These are phyloP conservation scores for Catocala fraxini DNA, from an alignment of 2,888 invertebrate species.

Conservation along the genomic window DNA sequence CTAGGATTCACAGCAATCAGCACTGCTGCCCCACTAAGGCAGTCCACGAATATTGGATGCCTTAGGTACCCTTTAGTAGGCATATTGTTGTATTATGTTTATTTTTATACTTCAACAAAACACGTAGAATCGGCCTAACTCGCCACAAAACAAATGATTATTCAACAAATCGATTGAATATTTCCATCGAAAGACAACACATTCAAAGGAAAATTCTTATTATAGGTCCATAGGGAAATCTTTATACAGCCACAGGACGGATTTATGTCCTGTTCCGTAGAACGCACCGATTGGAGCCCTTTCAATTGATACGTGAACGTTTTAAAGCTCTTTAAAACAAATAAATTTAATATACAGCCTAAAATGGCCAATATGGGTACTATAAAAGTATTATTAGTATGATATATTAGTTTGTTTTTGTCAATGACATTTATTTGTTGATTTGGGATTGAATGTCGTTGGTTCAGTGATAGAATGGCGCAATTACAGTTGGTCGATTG, in stretches of 20 bases:
- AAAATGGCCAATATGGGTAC: background rate
- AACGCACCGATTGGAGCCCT: conserved; percentile 30
- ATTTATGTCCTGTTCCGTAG: conserved; percentile 46
- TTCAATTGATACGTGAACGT: conserved; percentile 20
- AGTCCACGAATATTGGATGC: too few relatives aligned
- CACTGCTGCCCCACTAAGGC: too few relatives aligned
- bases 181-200: conserved; percentile 26
- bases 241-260: conserved; percentile 47
- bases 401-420: background rate
- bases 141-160: background rate
- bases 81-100: too few relatives aligned
- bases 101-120: too few relatives aligned
- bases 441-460: background rate
- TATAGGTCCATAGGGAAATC: conserved; percentile 62
- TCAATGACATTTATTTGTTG: background rate
- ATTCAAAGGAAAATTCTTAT: conserved; percentile 44
- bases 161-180: conserved; percentile 26
- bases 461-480: background rate
- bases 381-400: background rate
- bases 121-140: too few relatives aligned
- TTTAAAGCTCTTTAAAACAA: conserved; percentile 16
- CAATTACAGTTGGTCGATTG: too few relatives aligned
- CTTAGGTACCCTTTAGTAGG: too few relatives aligned
- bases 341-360: conserved; percentile 11
- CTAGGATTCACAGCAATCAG: too few relatives aligned